Evolutionary conservation across 2,888 invertebrate genomes (phyloP), one percentile per base, ranked within the genome.

Genomic region (Lucinisca nassula): DNA sequence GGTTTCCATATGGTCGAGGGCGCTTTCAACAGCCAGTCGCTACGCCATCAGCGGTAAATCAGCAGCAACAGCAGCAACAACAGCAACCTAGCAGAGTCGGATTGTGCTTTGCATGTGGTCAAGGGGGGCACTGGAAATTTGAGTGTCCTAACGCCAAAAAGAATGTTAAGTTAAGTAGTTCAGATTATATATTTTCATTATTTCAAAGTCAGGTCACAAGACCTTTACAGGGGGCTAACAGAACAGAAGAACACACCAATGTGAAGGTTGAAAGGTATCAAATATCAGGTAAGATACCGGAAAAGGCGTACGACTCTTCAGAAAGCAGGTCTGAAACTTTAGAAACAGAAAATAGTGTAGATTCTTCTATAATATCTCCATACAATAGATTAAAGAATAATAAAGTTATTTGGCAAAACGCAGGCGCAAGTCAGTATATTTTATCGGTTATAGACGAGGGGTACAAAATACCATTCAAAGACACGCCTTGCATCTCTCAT

Each of bases 401-500:
- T 6, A 30, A 24, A 61, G 2, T 12, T n/a, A n/a, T 21, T 12
- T 55, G 55, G 55, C 8, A n/a, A n/a, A 55, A 55, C 12, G 24
- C 30, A 30, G 30, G 61, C 8, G 10, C 61, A 61, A 80, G 79
- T 24, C 6, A 1, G 12, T 80, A 80, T 37, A 80, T 80, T 72
- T 51, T 72, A 80, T 8, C n/a, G 3, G 73, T 80, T 35, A 51
- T 80, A 24, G 73, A 80, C 51, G 51, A 58, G 10, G 81, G 74
- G 1, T 74, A 81, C 30, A 74, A 74, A 24, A 51, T 80, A n/a
- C 72, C 79, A 0, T 80, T 80, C 51, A 73, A 73, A 49, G 61
- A 61, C 30, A 3, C 67, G 10, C 79, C 79, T 1, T 4, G n/a
- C 1, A 14, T 2, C n/a, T 17, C 24, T 14, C 0, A 37, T n/a